Percentiles rank a stretch among this genome's conserved stretches.
Evolutionary conservation across 2,888 invertebrate species (phyloP).

Genomic region (Mythimna lalbum): DNA sequence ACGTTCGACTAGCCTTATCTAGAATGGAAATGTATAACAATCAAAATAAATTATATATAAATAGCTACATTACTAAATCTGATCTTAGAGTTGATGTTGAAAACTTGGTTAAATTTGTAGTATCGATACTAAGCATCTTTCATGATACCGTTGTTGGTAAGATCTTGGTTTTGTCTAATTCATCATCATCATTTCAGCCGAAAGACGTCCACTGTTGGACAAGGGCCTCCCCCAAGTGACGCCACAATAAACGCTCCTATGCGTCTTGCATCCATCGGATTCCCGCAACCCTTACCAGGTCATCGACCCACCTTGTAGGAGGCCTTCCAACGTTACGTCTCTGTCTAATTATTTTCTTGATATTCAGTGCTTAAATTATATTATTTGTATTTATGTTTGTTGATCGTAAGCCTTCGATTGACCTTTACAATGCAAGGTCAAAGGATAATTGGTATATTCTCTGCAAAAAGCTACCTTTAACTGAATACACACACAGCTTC

Average conservation of each 20-base stretch:
- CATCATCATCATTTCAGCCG: too few species aligned
- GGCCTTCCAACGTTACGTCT: too few species aligned
- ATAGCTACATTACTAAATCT: slow-evolving; percentile 11
- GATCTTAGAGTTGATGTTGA: not conserved
- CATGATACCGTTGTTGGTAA: not conserved
- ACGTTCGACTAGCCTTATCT: not conserved
- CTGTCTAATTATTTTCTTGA: too few species aligned
- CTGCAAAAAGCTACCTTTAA: not conserved
- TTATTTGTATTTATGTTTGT: not conserved
- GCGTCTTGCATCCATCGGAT: too few species aligned
- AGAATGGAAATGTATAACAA: slow-evolving; percentile 15
- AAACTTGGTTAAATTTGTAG: not conserved
- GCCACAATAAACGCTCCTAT: too few species aligned
- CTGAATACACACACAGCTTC: not conserved
- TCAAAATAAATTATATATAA: not conserved
- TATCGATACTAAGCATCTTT: not conserved
- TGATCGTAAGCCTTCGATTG: not conserved
- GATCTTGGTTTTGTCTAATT: not conserved
- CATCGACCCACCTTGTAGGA: too few species aligned
- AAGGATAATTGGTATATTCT: too few species aligned
- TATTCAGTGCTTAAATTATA: not conserved
- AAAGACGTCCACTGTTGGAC: too few species aligned
- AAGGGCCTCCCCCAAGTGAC: too few species aligned
- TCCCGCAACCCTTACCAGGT: too few species aligned
- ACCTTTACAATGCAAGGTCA: not conserved